Conservation (phyloP, 2,113 vertebrate genomes). For the Anolis carolinensis region DNA sequence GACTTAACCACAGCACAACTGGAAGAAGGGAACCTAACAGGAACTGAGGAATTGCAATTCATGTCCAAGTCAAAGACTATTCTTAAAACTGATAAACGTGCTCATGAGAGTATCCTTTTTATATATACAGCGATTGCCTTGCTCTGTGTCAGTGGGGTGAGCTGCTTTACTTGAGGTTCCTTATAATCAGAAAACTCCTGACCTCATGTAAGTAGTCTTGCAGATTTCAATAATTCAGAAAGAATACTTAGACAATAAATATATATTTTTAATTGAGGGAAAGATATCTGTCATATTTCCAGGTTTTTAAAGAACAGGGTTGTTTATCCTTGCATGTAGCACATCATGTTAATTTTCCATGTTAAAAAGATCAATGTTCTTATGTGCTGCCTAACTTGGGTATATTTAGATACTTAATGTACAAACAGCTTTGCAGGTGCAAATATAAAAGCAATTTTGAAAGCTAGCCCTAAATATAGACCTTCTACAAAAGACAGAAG, state of each 20-base stretch:
- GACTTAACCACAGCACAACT: no score
- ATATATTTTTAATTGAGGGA: not conserved
- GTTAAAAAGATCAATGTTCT: not conserved
- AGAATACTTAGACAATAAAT: not conserved
- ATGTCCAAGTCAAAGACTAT: not conserved
- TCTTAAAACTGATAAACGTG: not conserved
- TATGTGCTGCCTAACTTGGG: not conserved
- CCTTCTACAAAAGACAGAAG: constrained; percentile 48
- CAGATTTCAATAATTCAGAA: not conserved
- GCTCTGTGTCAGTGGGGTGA: not conserved
- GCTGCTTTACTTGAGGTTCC: not conserved
- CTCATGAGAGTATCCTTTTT: not conserved
- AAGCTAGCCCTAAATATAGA: constrained; percentile 23
- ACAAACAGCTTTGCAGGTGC: constrained; percentile 4
- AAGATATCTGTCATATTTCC: not conserved
- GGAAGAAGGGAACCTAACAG: no score
- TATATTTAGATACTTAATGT: not conserved
- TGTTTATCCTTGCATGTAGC: not conserved
- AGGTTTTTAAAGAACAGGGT: not conserved
- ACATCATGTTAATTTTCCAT: not conserved
- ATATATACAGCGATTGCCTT: not conserved
- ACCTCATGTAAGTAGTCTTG: not conserved
- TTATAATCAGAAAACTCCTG: not conserved
- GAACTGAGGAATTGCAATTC: not conserved
- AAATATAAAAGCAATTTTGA: constrained; percentile 22